Conservation (phyloP, 2,888 invertebrate species). For the Thymelicus acteon region DNA sequence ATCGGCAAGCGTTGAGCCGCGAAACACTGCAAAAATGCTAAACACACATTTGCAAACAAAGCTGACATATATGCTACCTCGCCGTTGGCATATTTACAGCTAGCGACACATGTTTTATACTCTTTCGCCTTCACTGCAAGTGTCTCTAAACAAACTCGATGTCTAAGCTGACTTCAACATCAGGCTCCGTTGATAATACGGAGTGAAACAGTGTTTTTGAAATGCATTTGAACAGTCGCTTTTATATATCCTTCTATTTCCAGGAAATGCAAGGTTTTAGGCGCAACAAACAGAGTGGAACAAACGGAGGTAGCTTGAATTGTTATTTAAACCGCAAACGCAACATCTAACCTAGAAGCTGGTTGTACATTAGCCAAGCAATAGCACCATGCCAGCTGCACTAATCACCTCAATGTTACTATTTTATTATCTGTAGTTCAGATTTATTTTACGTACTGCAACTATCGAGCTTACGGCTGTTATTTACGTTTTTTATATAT, state of each 20-base stretch:
- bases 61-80: constrained; percentile 55
- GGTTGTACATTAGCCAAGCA: constrained; percentile 25
- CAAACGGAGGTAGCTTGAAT: constrained; percentile 28
- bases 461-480: too few species aligned
- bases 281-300: constrained; percentile 35
- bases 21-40: constrained; percentile 66
- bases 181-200: background rate
- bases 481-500: too few species aligned
- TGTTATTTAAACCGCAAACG: constrained; percentile 35
- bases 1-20: constrained; percentile 58
- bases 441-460: background rate
- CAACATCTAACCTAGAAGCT: constrained; percentile 30
- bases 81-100: constrained; percentile 50
- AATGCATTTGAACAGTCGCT: constrained; percentile 11
- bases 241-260: constrained; percentile 24
- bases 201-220: constrained; percentile 17
- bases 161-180: background rate
- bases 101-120: constrained; percentile 36
- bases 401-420: constrained; percentile 27
- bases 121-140: constrained; percentile 21
- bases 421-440: constrained; percentile 19
- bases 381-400: constrained; percentile 19
- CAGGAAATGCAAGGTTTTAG: constrained; percentile 31
- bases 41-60: constrained; percentile 70
- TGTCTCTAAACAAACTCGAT: constrained; percentile 14